These are phyloP conservation scores for Gambelia wislizenii DNA, from an alignment of 2,797 vertebrate genomes.

Conservation along the genomic window DNA sequence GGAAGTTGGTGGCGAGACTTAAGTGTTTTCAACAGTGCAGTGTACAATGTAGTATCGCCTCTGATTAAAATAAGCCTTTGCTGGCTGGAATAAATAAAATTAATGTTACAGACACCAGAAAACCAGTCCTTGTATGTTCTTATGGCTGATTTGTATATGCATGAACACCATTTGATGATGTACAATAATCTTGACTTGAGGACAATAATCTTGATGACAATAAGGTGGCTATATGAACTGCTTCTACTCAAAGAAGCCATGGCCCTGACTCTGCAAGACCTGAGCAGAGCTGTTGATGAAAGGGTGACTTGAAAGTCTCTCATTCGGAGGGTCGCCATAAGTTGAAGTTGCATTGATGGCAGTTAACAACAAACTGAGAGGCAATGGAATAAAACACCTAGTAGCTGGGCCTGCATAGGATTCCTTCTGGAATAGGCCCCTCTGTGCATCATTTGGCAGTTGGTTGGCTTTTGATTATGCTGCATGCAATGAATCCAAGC, in stretches of 20 bases:
- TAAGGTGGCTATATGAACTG: not conserved
- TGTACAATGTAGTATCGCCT: not conserved
- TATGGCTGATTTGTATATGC: not conserved
- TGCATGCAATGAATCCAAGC: not conserved
- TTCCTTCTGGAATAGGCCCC: not conserved
- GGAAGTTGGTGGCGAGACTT: not conserved
- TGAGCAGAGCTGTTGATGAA: too few species aligned
- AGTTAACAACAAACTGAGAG: not conserved
- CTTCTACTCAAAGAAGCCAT: not conserved
- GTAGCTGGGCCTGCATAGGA: not conserved
- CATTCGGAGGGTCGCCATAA: too few species aligned
- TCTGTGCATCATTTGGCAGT: not conserved
- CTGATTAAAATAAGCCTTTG: not conserved
- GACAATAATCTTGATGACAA: too few species aligned
- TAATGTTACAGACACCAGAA: not conserved
- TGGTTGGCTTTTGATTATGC: not conserved
- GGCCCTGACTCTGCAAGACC: too few species aligned
- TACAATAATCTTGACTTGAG: too few species aligned
- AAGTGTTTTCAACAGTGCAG: not conserved
- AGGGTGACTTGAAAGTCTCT: too few species aligned
- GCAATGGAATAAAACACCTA: too few species aligned
- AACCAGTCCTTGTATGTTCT: not conserved
- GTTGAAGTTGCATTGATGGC: too few species aligned
- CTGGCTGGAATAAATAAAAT: not conserved
- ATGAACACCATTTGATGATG: not conserved